phyloP scores from a whole-genome alignment of 2,113 vertebrate genomes.

The Pyrgilauda ruficollis region DNA sequence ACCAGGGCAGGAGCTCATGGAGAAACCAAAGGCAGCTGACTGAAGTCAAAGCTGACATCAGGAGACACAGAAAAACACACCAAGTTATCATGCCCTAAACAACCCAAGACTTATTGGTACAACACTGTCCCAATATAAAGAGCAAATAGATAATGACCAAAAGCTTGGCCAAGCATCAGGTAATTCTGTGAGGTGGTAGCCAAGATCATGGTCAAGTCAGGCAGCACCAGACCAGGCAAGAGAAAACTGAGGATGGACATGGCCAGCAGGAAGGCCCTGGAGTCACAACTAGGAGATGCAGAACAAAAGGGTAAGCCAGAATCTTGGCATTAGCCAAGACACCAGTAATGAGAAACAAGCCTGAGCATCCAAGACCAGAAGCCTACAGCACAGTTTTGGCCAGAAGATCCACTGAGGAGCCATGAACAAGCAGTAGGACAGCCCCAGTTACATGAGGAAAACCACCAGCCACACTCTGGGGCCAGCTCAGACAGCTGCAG shows the following conservation, averaged over 20 bases:
- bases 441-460: not conserved
- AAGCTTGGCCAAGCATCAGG: not conserved
- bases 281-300: not conserved
- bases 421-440: not conserved
- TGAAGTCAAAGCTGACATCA: not conserved
- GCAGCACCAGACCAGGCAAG: not conserved
- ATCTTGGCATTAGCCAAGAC: not conserved
- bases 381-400: not conserved
- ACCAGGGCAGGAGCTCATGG: not conserved
- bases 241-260: not conserved
- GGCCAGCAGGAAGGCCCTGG: not conserved
- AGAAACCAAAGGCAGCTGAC: not conserved
- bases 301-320: not conserved
- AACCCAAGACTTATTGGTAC: not conserved
- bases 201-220: not conserved
- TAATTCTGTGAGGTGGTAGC: not conserved
- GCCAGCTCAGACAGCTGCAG: not conserved
- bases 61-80: not conserved
- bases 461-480: not conserved
- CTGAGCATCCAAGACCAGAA: not conserved
- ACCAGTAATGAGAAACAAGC: not conserved
- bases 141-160: not conserved
- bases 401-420: not conserved
- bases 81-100: not conserved
- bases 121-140: not conserved